Conservation (phyloP, 2,797 vertebrate species). For the Anguilla marmorata region DNA sequence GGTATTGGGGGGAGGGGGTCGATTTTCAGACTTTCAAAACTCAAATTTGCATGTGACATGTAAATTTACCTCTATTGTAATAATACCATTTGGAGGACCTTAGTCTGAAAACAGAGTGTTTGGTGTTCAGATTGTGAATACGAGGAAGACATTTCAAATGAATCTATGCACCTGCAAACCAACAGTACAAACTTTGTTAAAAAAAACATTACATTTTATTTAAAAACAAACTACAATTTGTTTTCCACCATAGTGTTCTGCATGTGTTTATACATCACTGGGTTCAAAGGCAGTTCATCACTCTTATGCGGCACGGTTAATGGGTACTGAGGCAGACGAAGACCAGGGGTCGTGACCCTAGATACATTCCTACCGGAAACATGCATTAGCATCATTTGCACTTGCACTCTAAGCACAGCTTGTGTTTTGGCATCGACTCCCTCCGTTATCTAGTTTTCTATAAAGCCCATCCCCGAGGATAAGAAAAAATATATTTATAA, state of each 20-base stretch:
- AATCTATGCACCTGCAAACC: conserved; percentile 7
- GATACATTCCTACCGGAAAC: neutral
- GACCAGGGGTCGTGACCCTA: neutral
- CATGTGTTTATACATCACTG: neutral
- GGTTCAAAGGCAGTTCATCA: neutral
- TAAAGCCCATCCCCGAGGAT: neutral
- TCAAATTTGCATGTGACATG: neutral
- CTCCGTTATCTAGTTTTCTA: neutral
- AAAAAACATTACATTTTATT: conserved; percentile 12
- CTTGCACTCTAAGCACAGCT: neutral
- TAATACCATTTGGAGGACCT: neutral
- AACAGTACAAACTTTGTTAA: conserved; percentile 18
- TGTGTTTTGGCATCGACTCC: neutral
- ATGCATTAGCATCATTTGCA: neutral
- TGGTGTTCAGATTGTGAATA: neutral
- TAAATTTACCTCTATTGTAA: neutral
- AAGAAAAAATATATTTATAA: conserved; percentile 8
- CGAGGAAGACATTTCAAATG: neutral
- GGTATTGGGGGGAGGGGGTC: neutral
- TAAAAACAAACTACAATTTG: conserved; percentile 7
- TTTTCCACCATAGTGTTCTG: conserved; percentile 7
- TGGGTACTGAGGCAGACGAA: neutral
- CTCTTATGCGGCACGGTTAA: neutral
- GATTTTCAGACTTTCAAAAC: neutral
- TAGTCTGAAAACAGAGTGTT: neutral